A percentile compares a stretch with the other conserved stretches of the same genome.
phyloP scores from a whole-genome alignment of 2,113 vertebrate genomes.

The Zapus hudsonius region DNA sequence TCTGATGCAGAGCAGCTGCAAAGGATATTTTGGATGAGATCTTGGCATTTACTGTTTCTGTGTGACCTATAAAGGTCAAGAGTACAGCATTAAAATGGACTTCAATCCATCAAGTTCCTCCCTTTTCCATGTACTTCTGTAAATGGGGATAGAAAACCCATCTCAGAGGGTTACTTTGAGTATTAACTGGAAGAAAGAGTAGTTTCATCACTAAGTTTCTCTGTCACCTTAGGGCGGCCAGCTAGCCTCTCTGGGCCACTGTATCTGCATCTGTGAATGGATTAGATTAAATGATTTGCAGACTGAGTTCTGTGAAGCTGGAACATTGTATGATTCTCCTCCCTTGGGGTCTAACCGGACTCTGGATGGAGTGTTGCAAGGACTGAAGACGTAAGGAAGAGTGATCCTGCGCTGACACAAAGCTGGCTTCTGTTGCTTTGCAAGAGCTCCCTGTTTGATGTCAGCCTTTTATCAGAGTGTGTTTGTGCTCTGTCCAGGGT shows the following conservation, averaged over 20 bases:
- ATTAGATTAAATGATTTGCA: constrained; percentile 64
- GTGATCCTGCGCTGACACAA: constrained; percentile 34
- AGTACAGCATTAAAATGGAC: constrained; percentile 26
- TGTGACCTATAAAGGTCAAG: neutral
- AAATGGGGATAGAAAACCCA: neutral
- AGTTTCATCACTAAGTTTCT: neutral
- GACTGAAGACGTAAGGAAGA: constrained; percentile 46
- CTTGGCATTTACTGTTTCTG: constrained; percentile 47
- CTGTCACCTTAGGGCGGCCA: neutral
- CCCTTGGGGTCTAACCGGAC: constrained; percentile 60
- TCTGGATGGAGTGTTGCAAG: constrained; percentile 57
- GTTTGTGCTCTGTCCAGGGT: constrained; percentile 59
- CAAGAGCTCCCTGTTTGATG: constrained; percentile 60
- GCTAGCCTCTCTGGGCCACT: constrained; percentile 21
- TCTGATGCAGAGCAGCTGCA: constrained; percentile 39
- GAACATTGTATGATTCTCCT: constrained; percentile 19
- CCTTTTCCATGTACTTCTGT: neutral
- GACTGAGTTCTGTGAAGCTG: constrained; percentile 55
- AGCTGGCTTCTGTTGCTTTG: constrained; percentile 59
- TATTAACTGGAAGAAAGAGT: neutral
- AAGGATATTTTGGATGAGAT: constrained; percentile 66
- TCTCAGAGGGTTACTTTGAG: constrained; percentile 9
- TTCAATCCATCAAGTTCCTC: neutral
- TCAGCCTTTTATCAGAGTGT: constrained; percentile 60
- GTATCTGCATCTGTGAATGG: constrained; percentile 56